phyloP scores from a whole-genome alignment of 2,797 vertebrate species.

The Trachops cirrhosus region DNA sequence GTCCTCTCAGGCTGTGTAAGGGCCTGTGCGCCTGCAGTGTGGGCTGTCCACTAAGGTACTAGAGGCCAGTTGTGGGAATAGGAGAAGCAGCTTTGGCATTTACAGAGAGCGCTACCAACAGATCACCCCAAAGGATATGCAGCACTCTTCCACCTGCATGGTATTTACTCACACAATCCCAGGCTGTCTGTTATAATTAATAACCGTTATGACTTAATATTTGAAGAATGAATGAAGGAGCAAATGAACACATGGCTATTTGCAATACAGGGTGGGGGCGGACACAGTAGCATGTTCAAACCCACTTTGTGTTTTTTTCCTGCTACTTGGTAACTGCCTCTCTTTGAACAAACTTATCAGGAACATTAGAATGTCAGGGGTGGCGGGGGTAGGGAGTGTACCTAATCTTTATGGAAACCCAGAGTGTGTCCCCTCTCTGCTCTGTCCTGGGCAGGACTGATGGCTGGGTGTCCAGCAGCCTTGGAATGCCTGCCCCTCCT shows the following conservation, averaged over 20 bases:
- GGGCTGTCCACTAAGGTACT: neutral
- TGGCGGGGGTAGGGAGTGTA: neutral
- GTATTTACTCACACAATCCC: accelerated
- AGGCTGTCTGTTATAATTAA: neutral
- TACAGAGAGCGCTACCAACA: neutral
- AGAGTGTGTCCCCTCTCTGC: neutral
- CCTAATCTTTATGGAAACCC: neutral
- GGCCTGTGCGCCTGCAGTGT: neutral
- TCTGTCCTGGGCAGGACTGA: neutral
- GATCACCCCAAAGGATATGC: accelerated
- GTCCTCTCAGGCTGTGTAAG: neutral
- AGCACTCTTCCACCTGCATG: accelerated
- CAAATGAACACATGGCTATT: too few relatives aligned
- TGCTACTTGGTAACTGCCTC: neutral
- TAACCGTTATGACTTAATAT: neutral
- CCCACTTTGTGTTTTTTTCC: neutral
- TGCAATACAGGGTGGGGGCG: neutral
- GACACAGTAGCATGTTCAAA: neutral
- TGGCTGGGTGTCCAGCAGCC: neutral
- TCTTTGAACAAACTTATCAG: neutral
- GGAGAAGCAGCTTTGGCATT: neutral
- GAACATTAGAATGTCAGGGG: neutral
- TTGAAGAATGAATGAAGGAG: neutral
- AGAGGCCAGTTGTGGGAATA: neutral
- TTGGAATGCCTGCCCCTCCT: neutral